phyloP scores from a whole-genome alignment of 1,140 invertebrate species.

The Drosophila pallidifrons region DNA sequence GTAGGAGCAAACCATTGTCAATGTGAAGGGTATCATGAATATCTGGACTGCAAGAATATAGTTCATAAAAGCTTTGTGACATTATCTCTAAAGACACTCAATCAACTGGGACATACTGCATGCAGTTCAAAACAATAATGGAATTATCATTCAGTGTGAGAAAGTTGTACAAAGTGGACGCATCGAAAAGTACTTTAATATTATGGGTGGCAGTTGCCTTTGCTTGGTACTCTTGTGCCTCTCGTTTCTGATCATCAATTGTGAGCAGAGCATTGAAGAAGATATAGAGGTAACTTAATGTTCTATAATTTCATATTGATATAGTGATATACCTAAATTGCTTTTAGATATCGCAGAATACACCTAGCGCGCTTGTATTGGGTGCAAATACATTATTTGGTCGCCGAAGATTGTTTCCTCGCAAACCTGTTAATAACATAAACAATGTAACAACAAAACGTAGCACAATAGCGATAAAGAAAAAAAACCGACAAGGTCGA shows the following conservation, averaged over 20 bases:
- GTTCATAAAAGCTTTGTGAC: not conserved
- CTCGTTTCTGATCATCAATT: not conserved
- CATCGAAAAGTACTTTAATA: not conserved
- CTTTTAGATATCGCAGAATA: too few species aligned
- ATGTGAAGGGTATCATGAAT: slow-evolving; percentile 19
- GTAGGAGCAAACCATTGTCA: not conserved
- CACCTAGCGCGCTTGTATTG: slow-evolving; percentile 6
- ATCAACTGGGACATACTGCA: not conserved
- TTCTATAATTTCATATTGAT: not conserved
- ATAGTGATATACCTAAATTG: too few species aligned
- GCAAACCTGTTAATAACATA: not conserved
- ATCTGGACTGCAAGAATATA: not conserved
- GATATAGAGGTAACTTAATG: slow-evolving; percentile 5
- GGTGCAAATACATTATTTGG: slow-evolving; percentile 14
- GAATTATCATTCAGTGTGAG: slow-evolving; percentile 16
- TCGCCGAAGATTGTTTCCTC: not conserved
- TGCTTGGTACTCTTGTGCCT: slow-evolving; percentile 10
- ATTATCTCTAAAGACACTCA: slow-evolving; percentile 2
- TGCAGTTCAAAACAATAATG: slow-evolving; percentile 5
- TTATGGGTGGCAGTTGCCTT: slow-evolving; percentile 4
- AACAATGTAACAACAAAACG: not conserved
- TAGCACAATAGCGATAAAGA: not conserved
- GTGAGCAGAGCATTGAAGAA: not conserved
- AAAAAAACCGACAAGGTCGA: not conserved
- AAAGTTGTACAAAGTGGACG: slow-evolving; percentile 16